Evolutionary conservation across 2,888 invertebrate genomes (phyloP).

Genomic region (Hemistola chrysoprasaria): DNA sequence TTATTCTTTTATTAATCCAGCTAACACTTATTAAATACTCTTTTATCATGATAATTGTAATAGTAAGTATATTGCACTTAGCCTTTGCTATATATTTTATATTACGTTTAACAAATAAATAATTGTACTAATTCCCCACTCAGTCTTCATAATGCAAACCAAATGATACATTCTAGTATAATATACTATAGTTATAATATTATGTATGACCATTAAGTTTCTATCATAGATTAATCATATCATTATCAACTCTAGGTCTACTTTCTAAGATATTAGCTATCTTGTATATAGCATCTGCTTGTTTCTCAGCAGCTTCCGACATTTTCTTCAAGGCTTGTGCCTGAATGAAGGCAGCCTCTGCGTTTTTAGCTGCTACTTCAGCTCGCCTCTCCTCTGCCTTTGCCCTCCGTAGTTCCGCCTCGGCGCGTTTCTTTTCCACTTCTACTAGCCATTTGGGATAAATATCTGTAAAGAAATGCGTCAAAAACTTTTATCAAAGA

Average conservation of each 20-base stretch:
- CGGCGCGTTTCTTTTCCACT: slow-evolving; percentile 59
- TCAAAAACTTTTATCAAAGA: no score
- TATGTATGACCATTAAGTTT: no score
- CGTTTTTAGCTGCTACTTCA: slow-evolving; percentile 42
- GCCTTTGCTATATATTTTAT: no score
- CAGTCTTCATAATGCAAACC: no score
- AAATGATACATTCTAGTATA: no score
- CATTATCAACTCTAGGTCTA: slow-evolving; percentile 36
- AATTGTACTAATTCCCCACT: no score
- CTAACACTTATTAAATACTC: no score
- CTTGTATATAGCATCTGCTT: slow-evolving; percentile 54
- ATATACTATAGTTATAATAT: no score
- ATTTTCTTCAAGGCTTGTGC: slow-evolving; percentile 55
- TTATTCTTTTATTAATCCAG: slow-evolving; percentile 1
- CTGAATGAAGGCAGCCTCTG: slow-evolving; percentile 54
- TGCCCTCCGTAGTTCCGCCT: slow-evolving; percentile 56
- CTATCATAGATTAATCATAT: slow-evolving; percentile 19
- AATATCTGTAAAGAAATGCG: slow-evolving; percentile 40
- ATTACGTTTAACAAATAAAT: no score
- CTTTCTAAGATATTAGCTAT: slow-evolving; percentile 51
- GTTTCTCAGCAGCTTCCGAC: slow-evolving; percentile 51
- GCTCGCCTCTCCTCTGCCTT: slow-evolving; percentile 55
- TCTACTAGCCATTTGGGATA: slow-evolving; percentile 66
- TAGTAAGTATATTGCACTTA: no score
- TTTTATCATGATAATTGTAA: no score